Evolutionary conservation across 2,888 invertebrate species (phyloP), one percentile per base, ranked within the genome.

Genomic region (Euplexia lucipara): DNA sequence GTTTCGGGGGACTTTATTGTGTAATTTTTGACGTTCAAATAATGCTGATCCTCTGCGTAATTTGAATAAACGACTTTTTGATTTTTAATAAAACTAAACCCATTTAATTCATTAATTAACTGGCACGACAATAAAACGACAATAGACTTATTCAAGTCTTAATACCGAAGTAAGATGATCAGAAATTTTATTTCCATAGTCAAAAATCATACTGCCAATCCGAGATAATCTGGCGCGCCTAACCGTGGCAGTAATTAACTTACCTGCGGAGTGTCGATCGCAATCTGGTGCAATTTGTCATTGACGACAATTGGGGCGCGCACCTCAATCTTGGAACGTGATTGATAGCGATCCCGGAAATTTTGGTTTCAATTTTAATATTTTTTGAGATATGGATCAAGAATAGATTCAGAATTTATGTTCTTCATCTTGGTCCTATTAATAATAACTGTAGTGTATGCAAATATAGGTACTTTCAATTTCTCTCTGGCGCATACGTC

Each of bases 241-340:
- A 34, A 41, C 47, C 61, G 34, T 22, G 34, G 9, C 51, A 16
- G 44, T 79, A 67, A 79, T 70, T 56, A 76, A 72, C 60, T 57
- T 64, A 72, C 57, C 47, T 63, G 41, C 32, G 47, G 44, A 56
- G 48, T 70, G 71, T 60, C 61, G 75, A 74, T 70, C 16, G 57
- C 63, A 64, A 78, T 83, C 67, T 64, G 52, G 10, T 80, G 70
- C 68, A 82, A 82, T 82, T 80, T 82, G 81, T 74, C 83, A 77
- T 59, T 3, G 70, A 59, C 70, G 57, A 64, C 73, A 82, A 80
- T 67, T 79, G 70, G 79, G 53, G 47, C 81, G 65, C 44, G 16
- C 57, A 66, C 70, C 81, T 80, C 59, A 69, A 75, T 78, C 75
- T 78, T 75, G 35, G 37, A 20, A 16, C 37, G 18, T 70, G 63